Evolutionary conservation across 2,888 invertebrate genomes (phyloP), one percentile per base, ranked within the genome.

Genomic region (Plagiodera versicolora): DNA sequence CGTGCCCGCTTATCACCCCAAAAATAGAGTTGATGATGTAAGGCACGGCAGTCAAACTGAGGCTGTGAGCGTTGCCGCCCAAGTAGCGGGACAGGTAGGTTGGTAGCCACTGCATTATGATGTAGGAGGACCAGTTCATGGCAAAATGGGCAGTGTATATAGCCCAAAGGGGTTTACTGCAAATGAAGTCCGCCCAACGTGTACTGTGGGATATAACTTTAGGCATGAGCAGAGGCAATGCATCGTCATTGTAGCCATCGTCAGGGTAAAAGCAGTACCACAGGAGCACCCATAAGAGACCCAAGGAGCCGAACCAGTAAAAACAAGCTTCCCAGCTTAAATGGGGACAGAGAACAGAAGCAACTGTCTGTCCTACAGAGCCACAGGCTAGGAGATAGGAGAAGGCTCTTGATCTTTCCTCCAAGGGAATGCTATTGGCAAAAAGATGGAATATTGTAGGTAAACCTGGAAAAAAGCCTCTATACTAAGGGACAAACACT

Each of bases 91-190:
- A 80, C 68, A 90, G 78, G 75, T 90, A 90, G 1, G 89, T 90
- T 2, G 90, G 90, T 64, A 90, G 78, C 90, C 90, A 90, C 74
- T 89, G 89, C 89, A 90, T 89, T 69, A 90, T 88, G 65, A 90
- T 89, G 73, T 90, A 90, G 71, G 88, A 89, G 55, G 87, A 87
- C 90, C 90, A 90, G 77, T 90, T 90, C 90, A 90, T 90, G 24
- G 88, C 86, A 77, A 90, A 90, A 78, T 90, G 90, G 30, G 90
- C 89, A 58, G 87, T 83, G 72, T 90, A 90, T 67, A 90, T 83
- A 4, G 89, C 86, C 89, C 89, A 89, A 24, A 90, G 77, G 0
- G 89, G 86, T 85, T 88, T 88, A 72, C 87, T 86, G 44, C 83
- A 77, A 47, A 90, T 78, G 70, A 89, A 88, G 74, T 87, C 87